A percentile compares a stretch with the other conserved stretches of the same genome.
Evolutionary conservation across 2,113 vertebrate genomes (phyloP).

Genomic region (Chaetura pelagica): DNA sequence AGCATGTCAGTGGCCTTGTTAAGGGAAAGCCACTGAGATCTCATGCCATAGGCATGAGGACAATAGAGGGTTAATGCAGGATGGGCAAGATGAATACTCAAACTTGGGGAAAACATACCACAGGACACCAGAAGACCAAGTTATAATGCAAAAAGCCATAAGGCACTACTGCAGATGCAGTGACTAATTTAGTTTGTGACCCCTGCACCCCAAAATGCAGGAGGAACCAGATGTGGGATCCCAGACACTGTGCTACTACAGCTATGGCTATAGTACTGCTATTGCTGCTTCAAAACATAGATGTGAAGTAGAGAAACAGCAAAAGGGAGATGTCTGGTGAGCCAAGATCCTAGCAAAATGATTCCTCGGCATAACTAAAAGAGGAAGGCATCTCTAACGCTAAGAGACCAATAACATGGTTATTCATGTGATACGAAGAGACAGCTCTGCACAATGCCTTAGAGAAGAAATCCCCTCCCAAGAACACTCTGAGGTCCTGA

Average conservation of each 20-base stretch:
- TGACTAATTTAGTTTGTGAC: background rate
- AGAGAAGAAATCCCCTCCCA: conserved; percentile 54
- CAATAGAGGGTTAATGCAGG: background rate
- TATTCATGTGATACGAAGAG: conserved; percentile 47
- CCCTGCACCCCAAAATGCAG: background rate
- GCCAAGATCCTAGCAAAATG: background rate
- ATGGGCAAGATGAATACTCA: background rate
- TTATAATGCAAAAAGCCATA: background rate
- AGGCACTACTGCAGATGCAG: background rate
- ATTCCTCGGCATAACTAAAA: background rate
- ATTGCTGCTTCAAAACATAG: background rate
- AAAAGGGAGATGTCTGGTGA: conserved; percentile 27
- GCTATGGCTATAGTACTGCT: background rate
- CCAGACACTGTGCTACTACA: background rate
- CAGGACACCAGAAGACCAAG: background rate
- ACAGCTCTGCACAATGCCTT: conserved; percentile 43
- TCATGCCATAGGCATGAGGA: background rate
- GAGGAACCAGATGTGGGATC: background rate
- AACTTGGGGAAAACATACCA: fast-evolving
- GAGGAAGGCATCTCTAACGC: conserved; percentile 9
- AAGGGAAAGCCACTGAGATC: background rate
- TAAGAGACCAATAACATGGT: background rate
- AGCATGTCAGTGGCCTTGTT: fast-evolving
- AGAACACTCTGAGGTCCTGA: conserved; percentile 53
- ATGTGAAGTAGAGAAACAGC: conserved; percentile 4